Evolutionary conservation across 2,797 vertebrate species (phyloP).

Genomic region (Anabacerthia variegaticeps): DNA sequence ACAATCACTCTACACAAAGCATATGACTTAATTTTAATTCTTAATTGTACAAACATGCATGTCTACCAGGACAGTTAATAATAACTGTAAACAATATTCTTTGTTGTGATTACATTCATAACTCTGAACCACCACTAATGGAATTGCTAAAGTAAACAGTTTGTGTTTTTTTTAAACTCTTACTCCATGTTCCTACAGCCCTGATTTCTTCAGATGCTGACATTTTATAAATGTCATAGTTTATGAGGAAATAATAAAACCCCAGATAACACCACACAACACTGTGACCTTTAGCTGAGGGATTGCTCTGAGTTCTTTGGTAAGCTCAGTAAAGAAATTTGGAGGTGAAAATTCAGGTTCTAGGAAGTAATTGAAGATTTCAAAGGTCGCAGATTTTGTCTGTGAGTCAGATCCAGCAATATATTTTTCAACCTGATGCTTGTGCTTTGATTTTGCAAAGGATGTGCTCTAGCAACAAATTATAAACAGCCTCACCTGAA

Average conservation of each 20-base stretch:
- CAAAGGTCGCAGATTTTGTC: constrained; percentile 65
- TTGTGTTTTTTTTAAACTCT: neutral
- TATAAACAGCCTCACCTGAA: neutral
- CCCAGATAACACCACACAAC: constrained; percentile 57
- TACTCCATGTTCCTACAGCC: neutral
- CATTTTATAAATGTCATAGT: constrained; percentile 78
- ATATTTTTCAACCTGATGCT: neutral
- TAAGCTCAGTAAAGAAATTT: constrained; percentile 63
- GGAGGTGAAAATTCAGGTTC: constrained; percentile 63
- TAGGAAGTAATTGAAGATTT: constrained; percentile 68
- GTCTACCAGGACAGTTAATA: neutral
- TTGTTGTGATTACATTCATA: neutral
- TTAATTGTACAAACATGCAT: neutral
- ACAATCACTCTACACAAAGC: neutral
- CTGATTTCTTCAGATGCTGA: constrained; percentile 58
- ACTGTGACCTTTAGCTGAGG: constrained; percentile 71
- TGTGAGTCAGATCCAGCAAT: neutral
- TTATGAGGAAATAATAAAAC: constrained; percentile 75
- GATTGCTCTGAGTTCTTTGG: constrained; percentile 58
- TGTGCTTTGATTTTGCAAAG: constrained; percentile 7
- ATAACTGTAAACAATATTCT: neutral
- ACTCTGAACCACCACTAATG: neutral
- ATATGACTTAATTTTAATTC: neutral
- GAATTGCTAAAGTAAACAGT: neutral
- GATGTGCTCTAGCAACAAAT: neutral